Base-by-base conservation (phyloP, 1,140 invertebrate species). In the Rhynchophorus ferrugineus region DNA sequence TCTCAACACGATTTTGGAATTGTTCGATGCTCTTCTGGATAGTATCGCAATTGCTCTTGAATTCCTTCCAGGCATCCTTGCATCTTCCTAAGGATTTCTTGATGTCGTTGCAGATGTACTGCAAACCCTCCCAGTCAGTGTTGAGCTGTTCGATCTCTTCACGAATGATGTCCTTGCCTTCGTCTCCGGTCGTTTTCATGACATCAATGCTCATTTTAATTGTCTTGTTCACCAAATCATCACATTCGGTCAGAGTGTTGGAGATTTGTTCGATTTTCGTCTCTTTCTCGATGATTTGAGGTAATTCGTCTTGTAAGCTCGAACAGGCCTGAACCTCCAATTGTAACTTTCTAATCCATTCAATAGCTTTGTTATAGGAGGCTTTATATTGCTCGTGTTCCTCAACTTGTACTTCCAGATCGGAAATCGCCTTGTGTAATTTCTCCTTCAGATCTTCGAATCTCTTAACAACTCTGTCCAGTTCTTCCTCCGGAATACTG, bases 311-410 rank as follows among this genome's bases (percentile, higher is more conserved):
- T 61, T 91, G 87, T 14, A 84, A 82, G 62, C 91, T 84, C 16
- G 85, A 82, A 57, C 87, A 86, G 57, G 90, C 83, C 64, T 95
- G 91, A 20, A 93, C 78, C 50, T 89, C 82, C 13, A 91, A 78
- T 64, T 89, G 83, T 3, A 83, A 82, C 58, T 84, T 85, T 34
- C 87, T 78, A n/a, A 96, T 76, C 87, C 89, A 95, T 56, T 94
- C 90, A 38, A 84, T 80, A 56, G 90, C 84, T 60, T 84, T 84
- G 52, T 85, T 84, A 56, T 87, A 89, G 0, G 82, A 79, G 60
- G 82, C 80, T 61, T 89, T 86, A 68, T 91, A 95, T 56, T 84
- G 80, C 60, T 95, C 91, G 59, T 95, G 91, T 48, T 86, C 82
- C 51, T 83, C 83, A 0, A 94, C 89, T 73, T 94, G 87, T 24